Base-by-base conservation (phyloP, 2,888 invertebrate species). In the Erebia ligea region DNA sequence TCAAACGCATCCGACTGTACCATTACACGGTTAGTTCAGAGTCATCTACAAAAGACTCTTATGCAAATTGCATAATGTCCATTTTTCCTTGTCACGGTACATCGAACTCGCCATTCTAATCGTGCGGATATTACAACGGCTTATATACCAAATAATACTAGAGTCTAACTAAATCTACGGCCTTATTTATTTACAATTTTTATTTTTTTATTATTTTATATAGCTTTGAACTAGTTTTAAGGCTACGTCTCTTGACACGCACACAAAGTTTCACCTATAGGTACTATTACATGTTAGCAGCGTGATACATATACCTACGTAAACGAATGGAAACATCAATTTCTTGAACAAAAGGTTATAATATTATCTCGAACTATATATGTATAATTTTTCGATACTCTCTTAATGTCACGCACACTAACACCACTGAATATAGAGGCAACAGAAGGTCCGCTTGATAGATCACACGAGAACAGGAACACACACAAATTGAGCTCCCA, bases 211-310 rank as follows among this genome's bases (percentile, higher is more conserved):
- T 67, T 83, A 81, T 81, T 84, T 87, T 83, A 85, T 86, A 86
- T 91, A 92, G 91, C 91, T 93, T 93, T 92, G 93, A 92, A 93
- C 93, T 92, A 93, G 89, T 90, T 90, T 87, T 93, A 93, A 93
- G 92, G 92, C 93, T 93, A 92, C 91, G 87, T 89, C 86, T 89
- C 86, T 86, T 84, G 87, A 89, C 87, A 90, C 87, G 86, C 89
- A 89, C 89, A 89, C 88, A 84, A 80, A 83, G 82, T 88, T 83
- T 73, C 81, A 80, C 77, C 84, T 87, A 88, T 81, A 5, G 34
- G 34, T 34, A 74, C 84, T 86, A 87, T 76, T 76, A 79, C 68
- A 81, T 81, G 83, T 87, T 88, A 88, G 85, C 83, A 85, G 89
- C 88, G 87, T 86, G 86, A 82, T 74, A 76, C 66, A 69, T 50